Conservation (phyloP, 2,797 vertebrate genomes). For the Sus cebifrons region DNA sequence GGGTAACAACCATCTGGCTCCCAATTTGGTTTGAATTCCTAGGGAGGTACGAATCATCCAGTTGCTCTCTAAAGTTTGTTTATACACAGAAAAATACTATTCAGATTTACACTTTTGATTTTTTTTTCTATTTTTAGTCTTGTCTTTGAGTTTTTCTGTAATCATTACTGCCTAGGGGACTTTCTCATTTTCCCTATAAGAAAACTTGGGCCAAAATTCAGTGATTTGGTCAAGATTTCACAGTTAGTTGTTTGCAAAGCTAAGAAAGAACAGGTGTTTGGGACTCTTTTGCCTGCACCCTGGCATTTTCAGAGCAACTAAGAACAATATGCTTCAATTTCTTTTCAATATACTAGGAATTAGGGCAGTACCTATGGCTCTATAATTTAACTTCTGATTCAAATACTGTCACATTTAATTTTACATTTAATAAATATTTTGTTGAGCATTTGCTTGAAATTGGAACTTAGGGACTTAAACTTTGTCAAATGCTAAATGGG, state of each 20-base stretch:
- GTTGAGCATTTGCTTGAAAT: constrained; percentile 41
- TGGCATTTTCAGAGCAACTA: not conserved
- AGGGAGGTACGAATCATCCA: constrained; percentile 13
- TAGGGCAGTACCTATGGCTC: not conserved
- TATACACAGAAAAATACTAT: constrained; percentile 34
- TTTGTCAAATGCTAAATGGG: not conserved
- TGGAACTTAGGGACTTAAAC: not conserved
- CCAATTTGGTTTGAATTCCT: constrained; percentile 62
- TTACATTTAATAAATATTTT: not conserved
- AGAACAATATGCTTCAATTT: not conserved
- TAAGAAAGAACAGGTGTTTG: not conserved
- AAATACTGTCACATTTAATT: not conserved
- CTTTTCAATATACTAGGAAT: not conserved
- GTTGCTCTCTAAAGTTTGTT: constrained; percentile 44
- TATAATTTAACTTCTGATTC: not conserved
- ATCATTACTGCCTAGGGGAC: not conserved
- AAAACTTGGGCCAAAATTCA: constrained; percentile 22
- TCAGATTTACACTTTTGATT: not conserved
- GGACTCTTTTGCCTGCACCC: not conserved
- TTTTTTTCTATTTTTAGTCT: not conserved
- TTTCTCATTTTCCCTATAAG: not conserved
- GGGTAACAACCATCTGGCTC: constrained; percentile 68
- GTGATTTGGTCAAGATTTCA: not conserved
- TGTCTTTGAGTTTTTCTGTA: not conserved
- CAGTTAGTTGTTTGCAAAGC: not conserved